Conservation (phyloP, 2,888 invertebrate genomes). For the Limnephilus lunatus region DNA sequence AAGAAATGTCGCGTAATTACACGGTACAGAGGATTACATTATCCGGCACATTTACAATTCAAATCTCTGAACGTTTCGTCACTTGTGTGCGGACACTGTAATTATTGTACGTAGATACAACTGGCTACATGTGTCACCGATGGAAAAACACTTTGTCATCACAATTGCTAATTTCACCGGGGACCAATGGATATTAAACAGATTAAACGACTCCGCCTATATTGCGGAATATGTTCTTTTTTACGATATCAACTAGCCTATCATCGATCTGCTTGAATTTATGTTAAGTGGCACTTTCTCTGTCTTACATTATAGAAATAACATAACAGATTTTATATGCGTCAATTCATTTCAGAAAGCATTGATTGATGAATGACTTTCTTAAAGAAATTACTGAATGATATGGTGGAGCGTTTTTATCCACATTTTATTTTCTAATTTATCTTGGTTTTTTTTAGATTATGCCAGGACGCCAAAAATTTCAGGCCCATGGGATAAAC, state of each 20-base stretch:
- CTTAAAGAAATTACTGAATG: background rate
- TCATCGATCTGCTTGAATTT: background rate
- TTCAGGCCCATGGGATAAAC: no score
- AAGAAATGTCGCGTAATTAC: conserved; percentile 49
- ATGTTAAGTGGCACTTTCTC: background rate
- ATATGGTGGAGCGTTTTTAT: background rate
- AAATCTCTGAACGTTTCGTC: conserved; percentile 41
- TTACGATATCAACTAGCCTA: background rate
- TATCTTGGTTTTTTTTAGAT: no score
- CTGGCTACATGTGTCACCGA: conserved; percentile 33
- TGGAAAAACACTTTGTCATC: conserved; percentile 37
- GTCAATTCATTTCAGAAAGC: background rate
- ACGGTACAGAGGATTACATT: conserved; percentile 45
- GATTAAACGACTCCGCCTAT: background rate
- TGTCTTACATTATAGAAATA: no score
- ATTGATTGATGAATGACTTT: background rate
- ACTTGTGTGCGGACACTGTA: conserved; percentile 47
- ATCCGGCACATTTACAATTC: conserved; percentile 52
- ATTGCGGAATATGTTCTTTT: background rate
- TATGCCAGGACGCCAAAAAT: no score
- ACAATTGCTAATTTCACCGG: conserved; percentile 26
- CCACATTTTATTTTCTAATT: background rate
- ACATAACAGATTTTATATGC: background rate
- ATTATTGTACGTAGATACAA: conserved; percentile 20
- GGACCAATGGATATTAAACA: background rate